These are phyloP conservation scores for Drosophila acutilabella DNA, from an alignment of 2,888 invertebrate genomes.

Conservation along the genomic window DNA sequence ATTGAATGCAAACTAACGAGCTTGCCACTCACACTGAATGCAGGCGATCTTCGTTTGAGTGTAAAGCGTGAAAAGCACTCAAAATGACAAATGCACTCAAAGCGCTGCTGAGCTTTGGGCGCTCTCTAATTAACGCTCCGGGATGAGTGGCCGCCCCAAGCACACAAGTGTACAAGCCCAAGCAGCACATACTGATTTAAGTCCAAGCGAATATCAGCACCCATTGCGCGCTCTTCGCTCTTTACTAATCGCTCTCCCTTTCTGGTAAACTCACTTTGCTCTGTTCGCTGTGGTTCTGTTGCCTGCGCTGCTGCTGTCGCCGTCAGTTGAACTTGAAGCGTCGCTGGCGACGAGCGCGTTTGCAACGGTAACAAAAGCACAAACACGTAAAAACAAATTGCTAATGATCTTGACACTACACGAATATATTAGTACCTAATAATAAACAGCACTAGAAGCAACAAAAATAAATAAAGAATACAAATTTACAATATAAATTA, in stretches of 20 bases:
- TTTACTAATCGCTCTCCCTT: slow-evolving; percentile 14
- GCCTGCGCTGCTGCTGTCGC: slow-evolving; percentile 16
- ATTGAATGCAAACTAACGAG: slow-evolving; percentile 31
- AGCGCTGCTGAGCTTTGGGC: slow-evolving; percentile 22
- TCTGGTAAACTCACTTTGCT: slow-evolving; percentile 24
- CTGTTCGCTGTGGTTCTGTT: slow-evolving; percentile 28
- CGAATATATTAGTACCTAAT: slow-evolving; percentile 9
- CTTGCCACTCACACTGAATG: slow-evolving; percentile 13
- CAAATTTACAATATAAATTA: neutral
- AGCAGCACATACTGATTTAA: slow-evolving; percentile 7
- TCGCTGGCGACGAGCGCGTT: slow-evolving; percentile 58
- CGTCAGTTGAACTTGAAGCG: slow-evolving; percentile 72
- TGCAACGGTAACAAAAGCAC: slow-evolving; percentile 31
- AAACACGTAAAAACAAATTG: slow-evolving; percentile 11
- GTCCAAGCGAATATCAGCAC: slow-evolving; percentile 22
- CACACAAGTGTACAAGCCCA: slow-evolving; percentile 12
- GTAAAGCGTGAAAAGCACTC: slow-evolving; percentile 32
- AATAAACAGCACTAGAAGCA: neutral
- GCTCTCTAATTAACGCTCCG: slow-evolving; percentile 28
- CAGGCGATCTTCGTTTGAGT: slow-evolving; percentile 24
- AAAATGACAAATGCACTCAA: slow-evolving; percentile 23
- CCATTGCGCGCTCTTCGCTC: slow-evolving; percentile 17
- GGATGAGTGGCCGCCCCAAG: slow-evolving; percentile 2
- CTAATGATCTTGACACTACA: slow-evolving; percentile 44
- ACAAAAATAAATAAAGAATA: neutral